Percentiles rank a stretch among this genome's conserved stretches.
phyloP scores from a whole-genome alignment of 2,113 vertebrate species.

The Columbina picui region DNA sequence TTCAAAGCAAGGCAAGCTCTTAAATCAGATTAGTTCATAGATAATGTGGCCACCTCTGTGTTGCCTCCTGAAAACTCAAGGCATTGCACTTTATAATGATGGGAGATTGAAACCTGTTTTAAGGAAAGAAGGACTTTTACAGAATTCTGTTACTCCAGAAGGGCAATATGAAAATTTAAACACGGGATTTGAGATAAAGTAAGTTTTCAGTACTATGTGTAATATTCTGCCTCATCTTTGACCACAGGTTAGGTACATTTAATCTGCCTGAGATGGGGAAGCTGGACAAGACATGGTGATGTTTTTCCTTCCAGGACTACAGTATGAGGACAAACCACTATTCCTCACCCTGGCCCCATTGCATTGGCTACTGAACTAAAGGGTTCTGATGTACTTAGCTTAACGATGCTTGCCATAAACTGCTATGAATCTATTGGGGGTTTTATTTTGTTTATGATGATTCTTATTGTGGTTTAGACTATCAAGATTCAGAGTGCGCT shows the following conservation, averaged over 20 bases:
- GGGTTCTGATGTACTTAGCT: not conserved
- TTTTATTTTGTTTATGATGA: not conserved
- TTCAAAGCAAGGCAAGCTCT: not conserved
- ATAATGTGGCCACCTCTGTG: not conserved
- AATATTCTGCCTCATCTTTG: not conserved
- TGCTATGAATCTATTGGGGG: not conserved
- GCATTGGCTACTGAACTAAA: not conserved
- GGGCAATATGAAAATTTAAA: not conserved
- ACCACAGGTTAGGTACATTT: not conserved
- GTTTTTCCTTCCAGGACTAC: not conserved
- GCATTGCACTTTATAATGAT: not conserved
- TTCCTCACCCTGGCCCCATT: not conserved
- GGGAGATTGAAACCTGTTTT: not conserved
- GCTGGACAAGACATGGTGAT: not conserved
- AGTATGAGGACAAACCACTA: not conserved
- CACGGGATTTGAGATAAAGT: not conserved
- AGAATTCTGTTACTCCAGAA: not conserved
- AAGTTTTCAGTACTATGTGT: not conserved
- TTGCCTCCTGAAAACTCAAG: not conserved
- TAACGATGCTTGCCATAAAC: not conserved
- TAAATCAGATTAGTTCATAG: not conserved
- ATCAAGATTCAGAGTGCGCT: not conserved
- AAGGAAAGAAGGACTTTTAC: not conserved
- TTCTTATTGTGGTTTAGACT: not conserved
- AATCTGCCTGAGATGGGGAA: not conserved